phyloP scores from a whole-genome alignment of 2,113 vertebrate genomes.

The Potamarius usumacintae region DNA sequence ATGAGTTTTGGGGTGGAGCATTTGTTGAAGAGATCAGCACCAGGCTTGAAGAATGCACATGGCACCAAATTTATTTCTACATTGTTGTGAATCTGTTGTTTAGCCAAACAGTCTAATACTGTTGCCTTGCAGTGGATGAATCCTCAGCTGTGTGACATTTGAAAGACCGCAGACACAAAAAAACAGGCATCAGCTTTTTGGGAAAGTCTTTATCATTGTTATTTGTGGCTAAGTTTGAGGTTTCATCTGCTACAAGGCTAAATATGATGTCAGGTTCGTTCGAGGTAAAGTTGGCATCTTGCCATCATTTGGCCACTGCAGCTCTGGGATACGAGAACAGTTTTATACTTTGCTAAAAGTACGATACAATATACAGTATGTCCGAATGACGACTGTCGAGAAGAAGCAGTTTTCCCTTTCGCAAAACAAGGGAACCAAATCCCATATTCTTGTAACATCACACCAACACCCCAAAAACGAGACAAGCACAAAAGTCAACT shows the following conservation, averaged over 20 bases:
- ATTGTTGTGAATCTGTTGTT: constrained; percentile 7
- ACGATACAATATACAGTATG: not conserved
- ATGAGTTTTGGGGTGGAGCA: not conserved
- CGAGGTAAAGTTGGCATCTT: constrained; percentile 67
- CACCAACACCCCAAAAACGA: not conserved
- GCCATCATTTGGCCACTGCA: constrained; percentile 45
- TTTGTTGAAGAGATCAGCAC: not conserved
- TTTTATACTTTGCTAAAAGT: not conserved
- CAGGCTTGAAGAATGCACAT: not conserved
- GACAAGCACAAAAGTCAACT: not conserved
- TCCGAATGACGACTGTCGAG: not conserved
- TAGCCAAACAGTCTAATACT: not conserved
- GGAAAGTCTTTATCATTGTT: constrained; percentile 59
- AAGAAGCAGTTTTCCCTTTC: not conserved
- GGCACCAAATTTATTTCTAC: not conserved
- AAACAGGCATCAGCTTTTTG: constrained; percentile 34
- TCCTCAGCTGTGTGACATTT: not conserved
- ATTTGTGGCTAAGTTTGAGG: constrained; percentile 13
- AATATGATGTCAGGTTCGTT: constrained; percentile 57
- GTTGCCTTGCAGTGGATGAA: not conserved
- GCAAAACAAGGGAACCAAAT: not conserved
- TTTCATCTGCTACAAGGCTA: constrained; percentile 47
- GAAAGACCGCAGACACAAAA: constrained; percentile 30
- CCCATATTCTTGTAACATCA: not conserved
- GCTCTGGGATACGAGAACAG: not conserved